phyloP scores from a whole-genome alignment of 2,113 vertebrate species.

The Mesembrinibis cayennensis region DNA sequence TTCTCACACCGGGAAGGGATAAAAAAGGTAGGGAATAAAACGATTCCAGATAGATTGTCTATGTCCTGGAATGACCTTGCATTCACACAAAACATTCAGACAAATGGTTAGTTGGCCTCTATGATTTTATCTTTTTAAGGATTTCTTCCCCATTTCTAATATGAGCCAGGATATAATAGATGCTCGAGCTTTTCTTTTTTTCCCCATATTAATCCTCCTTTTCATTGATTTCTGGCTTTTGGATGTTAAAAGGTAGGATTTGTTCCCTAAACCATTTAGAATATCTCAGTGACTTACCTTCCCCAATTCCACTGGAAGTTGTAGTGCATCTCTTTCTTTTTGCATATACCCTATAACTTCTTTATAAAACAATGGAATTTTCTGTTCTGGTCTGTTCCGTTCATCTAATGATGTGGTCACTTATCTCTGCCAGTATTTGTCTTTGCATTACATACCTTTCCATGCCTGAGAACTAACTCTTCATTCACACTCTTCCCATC shows the following conservation, averaged over 20 bases:
- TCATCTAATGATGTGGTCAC: background rate
- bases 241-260: background rate
- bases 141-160: background rate
- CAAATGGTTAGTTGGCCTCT: background rate
- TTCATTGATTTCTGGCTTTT: background rate
- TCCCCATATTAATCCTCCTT: background rate
- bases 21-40: background rate
- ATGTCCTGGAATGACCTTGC: background rate
- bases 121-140: background rate
- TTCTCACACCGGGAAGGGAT: background rate
- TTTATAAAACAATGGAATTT: background rate
- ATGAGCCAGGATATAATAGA: background rate
- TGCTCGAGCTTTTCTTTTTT: accelerated
- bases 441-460: background rate
- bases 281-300: background rate
- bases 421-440: background rate
- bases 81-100: background rate
- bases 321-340: background rate
- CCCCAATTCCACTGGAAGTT: accelerated
- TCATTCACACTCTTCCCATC: background rate
- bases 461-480: background rate
- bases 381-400: background rate
- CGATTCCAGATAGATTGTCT: background rate
- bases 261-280: background rate
- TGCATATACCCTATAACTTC: accelerated